Evolutionary conservation across 2,888 invertebrate species (phyloP), one percentile per base, ranked within the genome.

Genomic region (Pollenia amentaria): DNA sequence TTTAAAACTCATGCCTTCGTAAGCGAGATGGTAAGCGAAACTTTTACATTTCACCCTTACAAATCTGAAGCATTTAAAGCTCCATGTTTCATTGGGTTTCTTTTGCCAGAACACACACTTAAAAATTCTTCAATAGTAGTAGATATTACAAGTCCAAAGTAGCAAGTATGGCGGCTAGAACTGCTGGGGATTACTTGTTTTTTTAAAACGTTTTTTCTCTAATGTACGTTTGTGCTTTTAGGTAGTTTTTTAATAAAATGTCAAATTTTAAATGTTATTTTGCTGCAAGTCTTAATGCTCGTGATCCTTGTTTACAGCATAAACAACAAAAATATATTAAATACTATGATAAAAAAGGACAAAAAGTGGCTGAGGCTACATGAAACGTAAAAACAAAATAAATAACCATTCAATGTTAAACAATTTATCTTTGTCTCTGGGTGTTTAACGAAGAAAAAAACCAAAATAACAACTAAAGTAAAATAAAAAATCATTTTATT

Each of bases 361-460:
- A 11, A 62, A 16, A 40, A 16, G 12, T 38, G 7, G 38, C 40
- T 21, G 10, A 14, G 51, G 21, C 64, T 46, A 51, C 51, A 64
- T 40, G 29, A n/a, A 69, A 29, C 21, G n/a, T 38, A 46, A 72
- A 51, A 53, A n/a, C 53, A 81, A 87, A 73, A 80, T 81, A 87
- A 87, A 89, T 89, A 87, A 79, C 82, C 79, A 81, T 87, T 87
- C 85, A 85, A 89, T 88, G 87, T 79, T 69, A 65, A 85, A 76
- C 84, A 86, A 89, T 89, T 89, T 89, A 88, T 89, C 89, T 87
- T 73, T 87, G 89, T 88, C 88, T 88, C 82, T 73, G 73, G 76
- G 76, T 69, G 79, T 72, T 82, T 65, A 73, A 76, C 29, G 53
- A 78, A 81, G 46, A 44, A 48, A 21, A 55, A 84, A 51, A 72